Evolutionary conservation across 2,113 vertebrate species (phyloP).

Genomic region (Percina caprodes): DNA sequence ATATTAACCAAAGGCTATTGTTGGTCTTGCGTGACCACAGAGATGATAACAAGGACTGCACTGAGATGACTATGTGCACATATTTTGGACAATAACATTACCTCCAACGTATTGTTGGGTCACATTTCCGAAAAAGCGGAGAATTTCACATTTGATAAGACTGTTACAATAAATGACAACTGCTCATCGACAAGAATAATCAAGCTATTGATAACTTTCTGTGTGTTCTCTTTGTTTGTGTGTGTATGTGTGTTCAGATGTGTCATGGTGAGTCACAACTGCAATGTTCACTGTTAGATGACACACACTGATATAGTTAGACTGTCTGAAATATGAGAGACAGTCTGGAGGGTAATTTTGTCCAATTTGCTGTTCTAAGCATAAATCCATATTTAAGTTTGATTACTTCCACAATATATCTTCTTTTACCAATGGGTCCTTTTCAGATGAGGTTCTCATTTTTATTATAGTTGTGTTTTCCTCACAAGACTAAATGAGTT

Average conservation of each 20-base stretch:
- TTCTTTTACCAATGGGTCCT: not conserved
- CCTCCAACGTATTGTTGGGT: conserved; percentile 4
- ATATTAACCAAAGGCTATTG: conserved; percentile 18
- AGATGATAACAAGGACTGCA: conserved; percentile 4
- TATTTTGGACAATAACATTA: not conserved
- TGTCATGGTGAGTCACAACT: conserved; percentile 59
- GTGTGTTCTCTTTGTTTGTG: not conserved
- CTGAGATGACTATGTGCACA: not conserved
- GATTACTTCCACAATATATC: conserved; percentile 26
- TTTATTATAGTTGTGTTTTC: not conserved
- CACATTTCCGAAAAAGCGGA: not conserved
- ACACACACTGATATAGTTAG: conserved; percentile 61
- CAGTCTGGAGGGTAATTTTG: conserved; percentile 55
- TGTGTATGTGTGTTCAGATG: conserved; percentile 17
- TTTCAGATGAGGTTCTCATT: conserved; percentile 12
- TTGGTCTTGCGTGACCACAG: not conserved
- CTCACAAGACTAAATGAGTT: not conserved
- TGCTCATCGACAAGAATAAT: conserved; percentile 5
- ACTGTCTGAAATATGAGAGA: conserved; percentile 53
- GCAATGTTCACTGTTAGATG: conserved; percentile 55
- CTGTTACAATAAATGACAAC: not conserved
- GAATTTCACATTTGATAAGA: not conserved
- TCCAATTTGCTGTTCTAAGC: conserved; percentile 50
- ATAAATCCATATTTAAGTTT: conserved; percentile 42
- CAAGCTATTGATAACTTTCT: conserved; percentile 23